Base-by-base conservation (phyloP, 1,140 invertebrate genomes). In the Lasioglossum albipes region DNA sequence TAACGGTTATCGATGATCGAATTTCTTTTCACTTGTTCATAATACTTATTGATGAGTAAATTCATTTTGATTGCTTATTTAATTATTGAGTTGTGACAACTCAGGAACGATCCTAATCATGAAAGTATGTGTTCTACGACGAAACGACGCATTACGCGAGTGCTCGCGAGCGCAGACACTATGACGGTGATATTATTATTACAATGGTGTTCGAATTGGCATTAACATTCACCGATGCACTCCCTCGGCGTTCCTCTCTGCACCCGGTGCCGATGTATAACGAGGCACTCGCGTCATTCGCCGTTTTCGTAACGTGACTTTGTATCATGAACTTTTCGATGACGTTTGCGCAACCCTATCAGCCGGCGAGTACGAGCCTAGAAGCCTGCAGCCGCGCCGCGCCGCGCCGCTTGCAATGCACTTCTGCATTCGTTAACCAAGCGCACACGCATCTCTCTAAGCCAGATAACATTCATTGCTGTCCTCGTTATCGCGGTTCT, bases 291-390 rank as follows among this genome's bases (percentile, higher is more conserved):
- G 73, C 82, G 82, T 84, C 79, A 84, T 76, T 84, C 84, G 85
- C 79, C 86, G 75, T 91, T 93, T 92, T 93, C 89, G 91, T 92
- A 92, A 93, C 91, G 88, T 93, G 92, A 93, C 92, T 93, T 93
- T 93, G 92, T 92, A 93, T 93, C 92, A 93, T 93, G 92, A 93
- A 93, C 92, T 93, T 93, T 93, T 92, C 90, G 90, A 93, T 86
- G 83, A 91, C 89, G 87, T 91, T 91, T 92, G 90, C 91, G 91
- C 90, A 92, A 92, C 87, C 72, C 89, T 85, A 90, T 91, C 85
- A 66, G 78, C 72, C 85, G 70, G 76, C 81, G 71, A 81, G 81
- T 71, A 72, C 74, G 89, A 89, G 83, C 18, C 87, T 80, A 10
- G 45, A 82, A 78, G 78, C 84, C 78, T 61, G 49, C 69, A 75